A percentile compares a stretch with the other conserved stretches of the same genome.
These are phyloP conservation scores for Petrolisthes cinctipes DNA, from an alignment of 2,888 invertebrate genomes.

Conservation along the genomic window DNA sequence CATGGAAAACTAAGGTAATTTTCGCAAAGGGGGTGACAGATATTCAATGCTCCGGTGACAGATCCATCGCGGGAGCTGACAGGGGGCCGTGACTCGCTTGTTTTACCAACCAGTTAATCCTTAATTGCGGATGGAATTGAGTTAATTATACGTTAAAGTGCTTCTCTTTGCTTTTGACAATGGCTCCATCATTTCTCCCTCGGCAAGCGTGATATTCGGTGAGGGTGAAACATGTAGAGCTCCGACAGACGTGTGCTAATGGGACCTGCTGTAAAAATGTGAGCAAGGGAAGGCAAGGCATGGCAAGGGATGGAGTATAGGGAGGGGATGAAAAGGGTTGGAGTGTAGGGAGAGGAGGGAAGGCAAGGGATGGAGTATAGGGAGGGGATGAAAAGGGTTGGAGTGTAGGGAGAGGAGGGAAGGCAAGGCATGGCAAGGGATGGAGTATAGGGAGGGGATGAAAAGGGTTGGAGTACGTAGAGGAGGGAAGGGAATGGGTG, in stretches of 20 bases:
- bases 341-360: neutral
- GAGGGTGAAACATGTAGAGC: neutral
- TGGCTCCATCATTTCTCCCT: slow-evolving; percentile 35
- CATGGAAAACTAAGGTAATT: slow-evolving; percentile 58
- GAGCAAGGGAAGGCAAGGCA: neutral
- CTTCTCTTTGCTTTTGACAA: slow-evolving; percentile 38
- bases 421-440: neutral
- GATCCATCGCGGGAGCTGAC: slow-evolving; percentile 38
- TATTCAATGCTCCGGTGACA: slow-evolving; percentile 55
- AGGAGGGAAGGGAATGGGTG: neutral
- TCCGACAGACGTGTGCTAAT: slow-evolving; percentile 22
- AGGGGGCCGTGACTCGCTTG: slow-evolving; percentile 53
- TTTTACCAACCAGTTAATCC: slow-evolving; percentile 56
- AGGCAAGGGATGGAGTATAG: neutral
- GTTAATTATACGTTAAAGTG: slow-evolving; percentile 51
- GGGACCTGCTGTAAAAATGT: neutral
- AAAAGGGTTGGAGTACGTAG: neutral
- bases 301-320: neutral
- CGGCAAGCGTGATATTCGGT: slow-evolving; percentile 19
- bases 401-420: neutral
- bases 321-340: neutral
- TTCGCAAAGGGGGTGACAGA: slow-evolving; percentile 44
- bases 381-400: neutral
- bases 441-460: neutral
- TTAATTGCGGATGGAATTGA: slow-evolving; percentile 55